A percentile compares a stretch with the other conserved stretches of the same genome.
Conservation (phyloP, 1,140 invertebrate genomes). For the Aphis gossypii region DNA sequence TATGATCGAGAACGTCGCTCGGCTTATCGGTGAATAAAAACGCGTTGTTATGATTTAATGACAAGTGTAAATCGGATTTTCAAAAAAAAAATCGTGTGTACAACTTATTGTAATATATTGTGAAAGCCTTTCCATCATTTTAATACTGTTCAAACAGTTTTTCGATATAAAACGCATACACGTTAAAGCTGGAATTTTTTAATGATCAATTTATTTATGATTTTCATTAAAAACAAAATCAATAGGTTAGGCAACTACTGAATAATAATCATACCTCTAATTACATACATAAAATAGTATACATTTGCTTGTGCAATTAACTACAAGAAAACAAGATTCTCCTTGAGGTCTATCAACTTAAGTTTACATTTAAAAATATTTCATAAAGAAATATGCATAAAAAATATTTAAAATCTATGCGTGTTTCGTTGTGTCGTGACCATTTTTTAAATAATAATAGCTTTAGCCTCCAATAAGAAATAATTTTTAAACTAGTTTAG, state of each 20-base stretch:
- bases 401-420: background rate
- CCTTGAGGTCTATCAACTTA: background rate
- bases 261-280: background rate
- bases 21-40: background rate
- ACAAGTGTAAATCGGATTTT: background rate
- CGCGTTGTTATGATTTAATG: background rate
- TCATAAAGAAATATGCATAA: background rate
- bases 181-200: background rate
- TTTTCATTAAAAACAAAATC: background rate
- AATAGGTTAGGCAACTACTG: background rate
- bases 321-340: background rate
- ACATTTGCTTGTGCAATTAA: background rate
- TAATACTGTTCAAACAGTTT: background rate
- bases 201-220: background rate
- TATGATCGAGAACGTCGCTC: background rate
- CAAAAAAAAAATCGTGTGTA: background rate
- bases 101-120: background rate
- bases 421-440: background rate
- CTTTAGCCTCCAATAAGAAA: background rate
- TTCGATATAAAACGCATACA: background rate
- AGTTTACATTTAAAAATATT: background rate
- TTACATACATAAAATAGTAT: background rate
- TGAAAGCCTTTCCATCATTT: background rate
- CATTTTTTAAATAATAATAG: conserved; percentile 9
- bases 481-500: background rate